Evolutionary conservation across 2,797 vertebrate genomes (phyloP).

Genomic region (Cirrhinus molitorella): DNA sequence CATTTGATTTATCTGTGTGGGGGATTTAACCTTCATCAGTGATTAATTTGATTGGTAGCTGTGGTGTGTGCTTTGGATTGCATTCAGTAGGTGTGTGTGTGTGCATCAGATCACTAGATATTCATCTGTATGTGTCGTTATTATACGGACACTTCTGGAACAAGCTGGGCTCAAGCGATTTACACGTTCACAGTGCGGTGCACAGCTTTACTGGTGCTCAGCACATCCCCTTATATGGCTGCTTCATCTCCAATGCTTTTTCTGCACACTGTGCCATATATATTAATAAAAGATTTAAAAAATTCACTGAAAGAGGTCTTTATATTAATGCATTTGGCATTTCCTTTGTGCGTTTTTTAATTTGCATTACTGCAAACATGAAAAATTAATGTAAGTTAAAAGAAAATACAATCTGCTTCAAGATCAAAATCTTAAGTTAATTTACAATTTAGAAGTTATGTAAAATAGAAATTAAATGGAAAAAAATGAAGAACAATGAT

Average conservation of each 20-base stretch:
- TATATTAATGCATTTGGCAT: too few relatives aligned
- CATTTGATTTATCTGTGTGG: neutral
- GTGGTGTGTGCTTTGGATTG: too few relatives aligned
- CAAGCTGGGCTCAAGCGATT: neutral
- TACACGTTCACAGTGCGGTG: constrained; percentile 1
- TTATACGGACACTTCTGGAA: neutral
- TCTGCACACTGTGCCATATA: neutral
- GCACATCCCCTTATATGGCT: constrained; percentile 26
- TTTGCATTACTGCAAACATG: neutral
- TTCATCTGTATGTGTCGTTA: neutral
- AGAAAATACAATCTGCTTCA: neutral
- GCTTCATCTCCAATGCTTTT: neutral
- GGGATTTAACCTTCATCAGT: neutral
- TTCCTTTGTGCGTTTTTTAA: neutral
- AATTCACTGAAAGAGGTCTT: too few relatives aligned
- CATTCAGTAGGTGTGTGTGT: neutral
- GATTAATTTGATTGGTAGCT: neutral
- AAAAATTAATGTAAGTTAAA: neutral
- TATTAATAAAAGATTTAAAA: neutral
- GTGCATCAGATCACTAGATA: neutral
- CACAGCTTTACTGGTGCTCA: neutral
- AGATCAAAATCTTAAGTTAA: neutral
- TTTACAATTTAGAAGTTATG: neutral
- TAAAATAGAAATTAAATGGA: too few relatives aligned
- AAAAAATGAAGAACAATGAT: too few relatives aligned